These are phyloP conservation scores for Halisarca cf. caerulea DNA, from an alignment of 37 sponge, comb jelly and placozoan genomes.

Conservation along the genomic window DNA sequence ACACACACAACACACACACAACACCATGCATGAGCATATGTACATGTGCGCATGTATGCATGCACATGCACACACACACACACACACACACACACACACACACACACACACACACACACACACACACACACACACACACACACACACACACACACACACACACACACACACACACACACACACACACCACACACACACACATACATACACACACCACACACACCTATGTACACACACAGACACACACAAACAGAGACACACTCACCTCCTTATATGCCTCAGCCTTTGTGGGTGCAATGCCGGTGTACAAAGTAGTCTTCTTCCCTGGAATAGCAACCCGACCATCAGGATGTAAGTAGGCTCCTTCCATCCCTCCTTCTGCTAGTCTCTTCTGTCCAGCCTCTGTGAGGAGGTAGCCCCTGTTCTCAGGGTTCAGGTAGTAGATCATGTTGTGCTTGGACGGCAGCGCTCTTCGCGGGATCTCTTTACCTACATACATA, in stretches of 20 bases:
- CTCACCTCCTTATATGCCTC: conserved; percentile 10
- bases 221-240: neutral
- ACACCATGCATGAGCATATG: too few species aligned
- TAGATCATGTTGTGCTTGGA: conserved; percentile 66
- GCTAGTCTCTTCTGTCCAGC: conserved; percentile 69
- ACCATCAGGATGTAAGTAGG: conserved; percentile 68
- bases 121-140: conserved; percentile 5
- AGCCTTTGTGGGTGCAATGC: conserved; percentile 45
- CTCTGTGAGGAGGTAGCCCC: conserved; percentile 81
- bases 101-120: neutral
- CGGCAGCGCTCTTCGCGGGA: conserved; percentile 73
- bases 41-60: too few species aligned
- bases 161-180: neutral
- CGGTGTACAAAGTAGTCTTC: conserved; percentile 68
- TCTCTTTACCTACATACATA: conserved; percentile 12
- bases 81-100: neutral
- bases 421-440: conserved; percentile 70
- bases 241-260: neutral
- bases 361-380: conserved; percentile 71
- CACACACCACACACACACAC: conserved; percentile 5
- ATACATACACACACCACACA: neutral
- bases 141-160: neutral
- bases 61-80: neutral
- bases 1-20: too few species aligned
- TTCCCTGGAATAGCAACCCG: conserved; percentile 77